Base-by-base conservation (phyloP, 2,888 invertebrate species). In the Sabellastarte sp. region DNA sequence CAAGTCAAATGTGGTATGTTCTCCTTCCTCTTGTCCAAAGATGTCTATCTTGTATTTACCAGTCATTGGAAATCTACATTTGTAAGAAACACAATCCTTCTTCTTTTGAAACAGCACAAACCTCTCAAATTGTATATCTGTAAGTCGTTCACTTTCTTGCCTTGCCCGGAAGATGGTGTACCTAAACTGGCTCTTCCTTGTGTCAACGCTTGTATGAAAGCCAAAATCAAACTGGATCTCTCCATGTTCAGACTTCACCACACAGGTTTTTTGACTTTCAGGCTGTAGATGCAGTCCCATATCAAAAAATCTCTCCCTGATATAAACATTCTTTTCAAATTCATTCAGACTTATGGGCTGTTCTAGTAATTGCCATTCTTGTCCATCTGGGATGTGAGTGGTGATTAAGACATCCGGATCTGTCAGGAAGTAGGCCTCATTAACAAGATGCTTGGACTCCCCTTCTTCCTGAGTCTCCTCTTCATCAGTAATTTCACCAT, bases 351-450 rank as follows among this genome's bases (percentile, higher is more conserved):
- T 71, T 4, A 76, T 62, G 0, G 77, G 74, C 24, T 71, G 70
- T 29, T 70, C 66, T 32, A 81, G 68, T 50, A 82, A 71, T 68
- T 82, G 82, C 81, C 80, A 81, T 41, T 75, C 67, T 28, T 66
- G 63, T 52, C 79, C 76, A 61, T 80, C 77, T 0, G 82, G 81
- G 58, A 75, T 75, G 66, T 82, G 82, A 3, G 81, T 82, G 74
- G 75, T 76, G 29, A 80, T 73, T 15, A 82, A 61, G 61, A 76
- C 66, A 58, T 80, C 78, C 10, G 82, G 80, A 66, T 81, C 78
- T 0, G 81, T 75, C 31, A 82, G 68, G 66, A 82, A 82, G 68
- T 79, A 82, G 70, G 80, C 81, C 66, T 82, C 81, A 68, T 81
- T 82, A 55, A 62, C 29, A 63, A 77, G 71, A 72, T 80, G 80